Conservation (phyloP, 2,888 invertebrate genomes). For the Plutella xylostella region DNA sequence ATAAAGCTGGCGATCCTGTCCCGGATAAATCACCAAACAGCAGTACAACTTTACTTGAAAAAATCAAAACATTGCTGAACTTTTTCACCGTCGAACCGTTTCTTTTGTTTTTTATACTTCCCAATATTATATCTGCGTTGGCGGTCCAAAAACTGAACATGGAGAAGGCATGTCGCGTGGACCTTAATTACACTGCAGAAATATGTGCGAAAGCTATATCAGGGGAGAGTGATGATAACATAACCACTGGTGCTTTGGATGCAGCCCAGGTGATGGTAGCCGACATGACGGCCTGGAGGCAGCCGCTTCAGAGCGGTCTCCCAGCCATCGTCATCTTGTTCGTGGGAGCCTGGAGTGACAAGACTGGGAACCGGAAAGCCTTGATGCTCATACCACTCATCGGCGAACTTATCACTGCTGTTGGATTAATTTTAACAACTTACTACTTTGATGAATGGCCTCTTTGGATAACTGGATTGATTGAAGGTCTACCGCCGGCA, state of each 20-base stretch:
- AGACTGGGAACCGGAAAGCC: constrained; percentile 66
- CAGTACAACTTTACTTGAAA: constrained; percentile 8
- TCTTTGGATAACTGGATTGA: constrained; percentile 61
- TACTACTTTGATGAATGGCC: constrained; percentile 69
- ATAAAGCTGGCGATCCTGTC: constrained; percentile 15
- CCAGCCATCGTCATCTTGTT: constrained; percentile 69
- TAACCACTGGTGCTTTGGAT: constrained; percentile 38
- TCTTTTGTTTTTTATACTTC: constrained; percentile 72
- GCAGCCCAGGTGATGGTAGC: constrained; percentile 54
- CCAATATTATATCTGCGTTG: constrained; percentile 70
- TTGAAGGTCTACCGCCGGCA: constrained; percentile 66
- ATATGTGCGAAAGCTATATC: constrained; percentile 54
- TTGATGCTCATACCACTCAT: constrained; percentile 67
- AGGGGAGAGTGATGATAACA: constrained; percentile 35
- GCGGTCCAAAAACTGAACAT: constrained; percentile 64
- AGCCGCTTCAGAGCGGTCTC: constrained; percentile 63
- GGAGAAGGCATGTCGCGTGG: constrained; percentile 69
- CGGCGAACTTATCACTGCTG: constrained; percentile 63
- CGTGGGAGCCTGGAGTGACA: constrained; percentile 74
- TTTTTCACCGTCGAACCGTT: constrained; percentile 75
- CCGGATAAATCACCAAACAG: constrained; percentile 7
- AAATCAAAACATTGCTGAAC: background rate
- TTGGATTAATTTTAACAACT: constrained; percentile 62
- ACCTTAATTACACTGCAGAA: constrained; percentile 54
- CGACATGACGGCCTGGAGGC: constrained; percentile 66